phyloP scores from a whole-genome alignment of 2,888 invertebrate species.

The Kryphioiulus occultus region DNA sequence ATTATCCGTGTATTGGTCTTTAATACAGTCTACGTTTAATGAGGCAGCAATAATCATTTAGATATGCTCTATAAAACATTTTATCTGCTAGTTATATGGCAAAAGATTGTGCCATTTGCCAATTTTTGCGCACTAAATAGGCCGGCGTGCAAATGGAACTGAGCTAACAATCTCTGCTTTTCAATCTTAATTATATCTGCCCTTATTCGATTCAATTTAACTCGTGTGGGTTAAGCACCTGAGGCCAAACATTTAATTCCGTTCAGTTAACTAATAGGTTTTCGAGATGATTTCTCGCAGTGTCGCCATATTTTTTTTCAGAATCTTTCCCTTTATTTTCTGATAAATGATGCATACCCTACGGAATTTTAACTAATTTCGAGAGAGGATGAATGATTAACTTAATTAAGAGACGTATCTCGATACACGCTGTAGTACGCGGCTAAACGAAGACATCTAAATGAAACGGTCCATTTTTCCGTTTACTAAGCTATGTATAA shows the following conservation, averaged over 20 bases:
- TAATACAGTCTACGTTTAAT: constrained; percentile 25
- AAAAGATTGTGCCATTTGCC: constrained; percentile 15
- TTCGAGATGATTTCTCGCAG: background rate
- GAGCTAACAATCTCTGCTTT: background rate
- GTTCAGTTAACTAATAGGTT: background rate
- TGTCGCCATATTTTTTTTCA: background rate
- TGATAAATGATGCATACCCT: constrained; percentile 35
- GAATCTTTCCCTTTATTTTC: background rate
- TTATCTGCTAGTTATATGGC: constrained; percentile 19
- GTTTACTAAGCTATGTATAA: background rate
- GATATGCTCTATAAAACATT: constrained; percentile 35
- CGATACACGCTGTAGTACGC: background rate
- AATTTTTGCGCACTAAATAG: background rate
- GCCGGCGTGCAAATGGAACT: background rate
- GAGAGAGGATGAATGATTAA: constrained; percentile 9
- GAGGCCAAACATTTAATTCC: constrained; percentile 21
- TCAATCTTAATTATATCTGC: constrained; percentile 35
- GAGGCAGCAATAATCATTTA: constrained; percentile 31
- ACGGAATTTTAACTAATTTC: constrained; percentile 35
- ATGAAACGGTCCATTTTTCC: background rate
- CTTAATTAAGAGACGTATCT: constrained; percentile 1
- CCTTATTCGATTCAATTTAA: constrained; percentile 25
- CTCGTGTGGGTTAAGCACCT: background rate
- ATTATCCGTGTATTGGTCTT: constrained; percentile 25
- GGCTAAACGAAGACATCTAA: background rate